phyloP scores from a whole-genome alignment of 2,113 vertebrate genomes.

The Agapornis roseicollis region DNA sequence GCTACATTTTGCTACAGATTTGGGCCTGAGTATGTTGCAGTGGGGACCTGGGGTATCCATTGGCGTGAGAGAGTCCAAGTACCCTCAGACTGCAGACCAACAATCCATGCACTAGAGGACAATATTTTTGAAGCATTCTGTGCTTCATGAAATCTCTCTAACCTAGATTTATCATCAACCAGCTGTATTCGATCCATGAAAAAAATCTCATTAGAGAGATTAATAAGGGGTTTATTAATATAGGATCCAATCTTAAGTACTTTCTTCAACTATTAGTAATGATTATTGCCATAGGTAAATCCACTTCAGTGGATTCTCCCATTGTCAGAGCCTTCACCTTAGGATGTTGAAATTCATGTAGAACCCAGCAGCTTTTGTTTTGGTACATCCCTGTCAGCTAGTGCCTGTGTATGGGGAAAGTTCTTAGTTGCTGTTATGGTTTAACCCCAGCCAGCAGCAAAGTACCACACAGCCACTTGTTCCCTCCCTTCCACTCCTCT shows the following conservation, averaged over 20 bases:
- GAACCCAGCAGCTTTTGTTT: not conserved
- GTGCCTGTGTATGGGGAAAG: not conserved
- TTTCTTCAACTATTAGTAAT: not conserved
- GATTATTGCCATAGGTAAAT: not conserved
- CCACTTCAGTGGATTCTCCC: not conserved
- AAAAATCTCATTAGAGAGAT: not conserved
- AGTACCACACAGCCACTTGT: not conserved
- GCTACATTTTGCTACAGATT: not conserved
- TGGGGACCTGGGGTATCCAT: not conserved
- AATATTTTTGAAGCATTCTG: not conserved
- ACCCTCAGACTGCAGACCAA: not conserved
- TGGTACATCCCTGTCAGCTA: not conserved
- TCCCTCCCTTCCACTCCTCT: not conserved
- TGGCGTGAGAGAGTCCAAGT: not conserved
- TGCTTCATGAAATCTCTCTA: not conserved
- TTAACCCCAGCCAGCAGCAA: not conserved
- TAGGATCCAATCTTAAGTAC: not conserved
- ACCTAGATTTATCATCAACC: not conserved
- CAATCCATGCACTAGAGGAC: not conserved
- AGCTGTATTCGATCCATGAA: not conserved
- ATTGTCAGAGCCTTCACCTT: not conserved
- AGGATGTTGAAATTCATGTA: not conserved
- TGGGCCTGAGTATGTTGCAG: rapidly evolving
- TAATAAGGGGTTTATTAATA: not conserved
- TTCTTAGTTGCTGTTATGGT: not conserved